A percentile compares a stretch with the other conserved stretches of the same genome.
Evolutionary conservation across 1,140 invertebrate genomes (phyloP).

Genomic region (Coboldia fuscipes): DNA sequence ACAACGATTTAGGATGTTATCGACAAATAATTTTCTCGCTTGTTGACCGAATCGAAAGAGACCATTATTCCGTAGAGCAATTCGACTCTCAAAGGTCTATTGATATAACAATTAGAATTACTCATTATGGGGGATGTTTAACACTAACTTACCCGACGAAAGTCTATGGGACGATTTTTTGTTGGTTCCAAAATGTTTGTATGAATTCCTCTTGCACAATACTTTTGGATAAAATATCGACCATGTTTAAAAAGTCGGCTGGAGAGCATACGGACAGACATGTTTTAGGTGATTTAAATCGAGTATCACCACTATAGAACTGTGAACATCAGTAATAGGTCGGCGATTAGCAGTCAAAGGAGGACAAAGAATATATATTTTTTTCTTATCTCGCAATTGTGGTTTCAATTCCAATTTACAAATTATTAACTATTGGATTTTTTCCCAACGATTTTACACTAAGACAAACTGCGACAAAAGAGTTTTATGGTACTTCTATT

Average conservation of each 20-base stretch:
- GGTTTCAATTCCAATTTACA: too few species aligned
- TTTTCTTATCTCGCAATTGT: too few species aligned
- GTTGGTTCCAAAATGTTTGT: slow-evolving; percentile 31
- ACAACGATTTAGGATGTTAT: slow-evolving; percentile 43
- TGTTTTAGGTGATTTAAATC: slow-evolving; percentile 20
- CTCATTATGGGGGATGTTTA: slow-evolving; percentile 10
- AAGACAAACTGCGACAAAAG: too few species aligned
- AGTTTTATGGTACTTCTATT: too few species aligned
- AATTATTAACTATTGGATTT: too few species aligned
- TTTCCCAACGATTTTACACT: too few species aligned
- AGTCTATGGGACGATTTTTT: slow-evolving; percentile 11
- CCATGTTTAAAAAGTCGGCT: slow-evolving; percentile 31
- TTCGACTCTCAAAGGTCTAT: too few species aligned
- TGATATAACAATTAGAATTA: too few species aligned
- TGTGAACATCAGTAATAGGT: too few species aligned
- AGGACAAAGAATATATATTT: too few species aligned
- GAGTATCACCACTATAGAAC: too few species aligned
- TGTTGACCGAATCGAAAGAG: slow-evolving; percentile 30
- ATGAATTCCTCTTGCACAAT: slow-evolving; percentile 21
- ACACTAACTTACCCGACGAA: not conserved
- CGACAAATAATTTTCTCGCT: slow-evolving; percentile 38
- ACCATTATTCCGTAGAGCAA: slow-evolving; percentile 22
- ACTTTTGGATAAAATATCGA: slow-evolving; percentile 24
- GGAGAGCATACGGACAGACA: slow-evolving; percentile 28
- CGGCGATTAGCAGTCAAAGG: too few species aligned